Base-by-base conservation (phyloP, 2,113 vertebrate genomes). In the Hucho hucho region DNA sequence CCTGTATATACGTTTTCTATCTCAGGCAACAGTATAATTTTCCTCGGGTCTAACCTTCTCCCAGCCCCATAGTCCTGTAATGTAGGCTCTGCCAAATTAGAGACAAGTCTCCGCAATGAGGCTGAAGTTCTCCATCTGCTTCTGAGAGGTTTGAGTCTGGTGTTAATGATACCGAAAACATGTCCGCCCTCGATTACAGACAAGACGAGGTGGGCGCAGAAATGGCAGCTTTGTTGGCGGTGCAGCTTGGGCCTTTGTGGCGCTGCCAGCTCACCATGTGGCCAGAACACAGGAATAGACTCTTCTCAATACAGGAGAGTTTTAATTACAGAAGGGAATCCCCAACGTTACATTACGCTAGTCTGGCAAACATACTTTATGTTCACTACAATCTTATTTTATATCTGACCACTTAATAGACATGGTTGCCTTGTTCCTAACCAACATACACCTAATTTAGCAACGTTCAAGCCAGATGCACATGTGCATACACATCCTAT, bases 161-260 rank as follows among this genome's bases (percentile, higher is more conserved):
- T 84, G 90, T 88, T 89, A 92, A 90, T 90, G 90, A 89, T 77
- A 87, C 81, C 78, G 80, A 88, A 90, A 86, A 86, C 81, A 90
- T 83, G 82, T 87, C 80, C 28, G 53, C 76, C 86, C 84, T 87
- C 84, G 90, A 92, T 91, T 93, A 92, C 87, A 93, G 91, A 86
- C 84, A 77, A 88, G 91, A 86, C 83, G 78, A 88, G 83, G 84
- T 85, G 89, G 86, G 85, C 85, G 91, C 85, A 91, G 85, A 91
- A 91, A 92, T 90, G 89, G 89, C 86, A 87, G 88, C 79, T 79
- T 89, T 65, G 22, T 69, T 47, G 65, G 32, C 86, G 88, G 89
- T 90, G 88, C 84, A 89, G 89, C 65, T 67, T 82, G 79, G 78
- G 84, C 22, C 88, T 89, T 80, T 84, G 89, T 85, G 89, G 81